Evolutionary conservation across 2,888 invertebrate species (phyloP).

Genomic region (Ephialtes manifestator): DNA sequence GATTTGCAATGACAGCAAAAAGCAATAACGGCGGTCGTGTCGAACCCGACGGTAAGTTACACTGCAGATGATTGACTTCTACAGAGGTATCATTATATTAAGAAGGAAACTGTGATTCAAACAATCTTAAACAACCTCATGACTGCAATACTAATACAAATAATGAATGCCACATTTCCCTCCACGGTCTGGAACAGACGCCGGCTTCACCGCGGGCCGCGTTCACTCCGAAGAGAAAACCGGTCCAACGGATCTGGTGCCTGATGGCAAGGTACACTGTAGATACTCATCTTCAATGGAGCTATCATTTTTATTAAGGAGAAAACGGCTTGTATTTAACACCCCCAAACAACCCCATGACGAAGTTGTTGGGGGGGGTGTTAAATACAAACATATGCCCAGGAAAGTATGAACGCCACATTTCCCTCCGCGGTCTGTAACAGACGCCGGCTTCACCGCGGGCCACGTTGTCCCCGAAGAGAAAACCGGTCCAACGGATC

Average conservation of each 20-base stretch:
- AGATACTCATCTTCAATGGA: background rate
- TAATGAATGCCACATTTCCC: conserved; percentile 5
- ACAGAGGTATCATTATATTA: background rate
- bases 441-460: conserved; percentile 33
- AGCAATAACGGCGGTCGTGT: background rate
- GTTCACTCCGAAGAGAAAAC: conserved; percentile 28
- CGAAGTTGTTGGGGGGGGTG: too few relatives aligned
- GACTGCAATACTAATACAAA: conserved; percentile 1
- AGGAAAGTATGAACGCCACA: background rate
- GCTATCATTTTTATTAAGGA: background rate
- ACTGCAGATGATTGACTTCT: background rate
- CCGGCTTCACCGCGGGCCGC: conserved; percentile 27
- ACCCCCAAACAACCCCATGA: too few relatives aligned
- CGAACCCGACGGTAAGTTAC: background rate
- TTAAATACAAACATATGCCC: background rate
- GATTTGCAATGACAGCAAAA: background rate
- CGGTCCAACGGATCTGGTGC: conserved; percentile 20
- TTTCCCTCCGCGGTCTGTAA: conserved; percentile 4
- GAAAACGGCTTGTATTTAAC: too few relatives aligned
- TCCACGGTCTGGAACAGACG: background rate
- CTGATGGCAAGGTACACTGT: background rate
- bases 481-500: conserved; percentile 32
- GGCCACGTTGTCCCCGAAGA: conserved; percentile 20
- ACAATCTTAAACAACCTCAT: background rate
- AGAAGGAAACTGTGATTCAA: background rate